Conservation (phyloP, 2,888 invertebrate genomes). For the Arrhopalites spinosus region DNA sequence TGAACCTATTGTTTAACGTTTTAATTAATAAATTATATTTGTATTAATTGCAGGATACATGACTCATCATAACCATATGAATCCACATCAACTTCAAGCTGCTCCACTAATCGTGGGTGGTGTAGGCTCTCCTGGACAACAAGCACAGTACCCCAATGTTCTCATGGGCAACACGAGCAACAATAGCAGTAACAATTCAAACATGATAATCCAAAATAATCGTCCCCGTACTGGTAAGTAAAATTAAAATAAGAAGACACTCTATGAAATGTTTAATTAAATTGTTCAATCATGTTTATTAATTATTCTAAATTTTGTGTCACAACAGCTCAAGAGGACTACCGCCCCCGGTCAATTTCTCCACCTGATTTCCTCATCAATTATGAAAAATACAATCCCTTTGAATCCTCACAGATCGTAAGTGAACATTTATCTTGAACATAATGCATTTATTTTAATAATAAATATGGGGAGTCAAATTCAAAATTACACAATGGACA, state of each 20-base stretch:
- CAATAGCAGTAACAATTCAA: conserved; percentile 18
- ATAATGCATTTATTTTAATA: neutral
- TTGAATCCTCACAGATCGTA: conserved; percentile 37
- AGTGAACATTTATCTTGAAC: neutral
- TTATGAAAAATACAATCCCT: conserved; percentile 40
- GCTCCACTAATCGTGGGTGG: no score
- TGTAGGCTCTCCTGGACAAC: conserved; percentile 6
- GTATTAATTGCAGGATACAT: no score
- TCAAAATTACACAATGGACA: neutral
- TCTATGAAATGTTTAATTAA: no score
- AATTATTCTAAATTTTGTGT: no score
- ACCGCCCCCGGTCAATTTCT: no score
- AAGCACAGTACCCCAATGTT: conserved; percentile 24
- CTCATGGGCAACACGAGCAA: conserved; percentile 11
- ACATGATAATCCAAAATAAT: conserved; percentile 36
- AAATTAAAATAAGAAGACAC: no score
- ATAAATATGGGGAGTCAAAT: neutral
- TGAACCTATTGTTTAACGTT: neutral
- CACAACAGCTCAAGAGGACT: no score
- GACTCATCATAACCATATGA: conserved; percentile 33
- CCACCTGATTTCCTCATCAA: conserved; percentile 38
- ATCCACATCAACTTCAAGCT: conserved; percentile 28
- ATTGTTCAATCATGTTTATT: no score
- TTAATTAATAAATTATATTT: neutral
- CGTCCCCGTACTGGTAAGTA: no score